Evolutionary conservation across 2,888 invertebrate species (phyloP), one percentile per base, ranked within the genome.

Genomic region (Orthosia gracilis): DNA sequence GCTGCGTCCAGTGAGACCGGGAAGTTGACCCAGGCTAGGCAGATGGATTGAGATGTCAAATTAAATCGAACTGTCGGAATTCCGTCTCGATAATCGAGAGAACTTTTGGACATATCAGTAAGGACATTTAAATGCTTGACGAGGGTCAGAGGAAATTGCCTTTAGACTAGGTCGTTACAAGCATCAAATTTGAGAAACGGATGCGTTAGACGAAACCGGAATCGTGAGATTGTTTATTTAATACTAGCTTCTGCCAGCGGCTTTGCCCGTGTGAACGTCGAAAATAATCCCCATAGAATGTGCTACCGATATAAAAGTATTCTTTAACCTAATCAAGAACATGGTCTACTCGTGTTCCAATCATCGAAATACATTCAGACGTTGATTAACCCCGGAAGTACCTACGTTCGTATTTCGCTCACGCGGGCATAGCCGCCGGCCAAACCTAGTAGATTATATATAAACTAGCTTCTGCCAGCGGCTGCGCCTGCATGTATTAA

Each of bases 41-140:
- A n/a, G n/a, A 52, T 21, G n/a, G 52, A 54, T 54, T 54, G 3
- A 3, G 12, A 54, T 40, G 52, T 45, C 21, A 50, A 69, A 76
- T 63, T 63, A 54, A 58, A 76, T 49, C 31, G 47, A 12, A 17
- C 13, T 49, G 58, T 21, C 23, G n/a, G 17, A 74, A 49, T 2
- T 52, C 18, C 12, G n/a, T 9, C 7, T 69, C 26, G 13, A 77
- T 69, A 55, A 62, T 50, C 26, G 50, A 68, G 18, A 50, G 45
- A 12, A 40, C 21, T 17, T 73, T 58, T 47, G 13, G 12, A 31
- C 3, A 12, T 13, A 23, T 52, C 47, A 17, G 50, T n/a, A 49
- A 26, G 3, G 23, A 15, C 4, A 11, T 74, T n/a, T 26, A 54
- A 47, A 73, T 49, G 9, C 17, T 40, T 15, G n/a, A 26, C 23